These are phyloP conservation scores for Ypsolopha scabrella DNA, from an alignment of 2,888 invertebrate species.

Conservation along the genomic window DNA sequence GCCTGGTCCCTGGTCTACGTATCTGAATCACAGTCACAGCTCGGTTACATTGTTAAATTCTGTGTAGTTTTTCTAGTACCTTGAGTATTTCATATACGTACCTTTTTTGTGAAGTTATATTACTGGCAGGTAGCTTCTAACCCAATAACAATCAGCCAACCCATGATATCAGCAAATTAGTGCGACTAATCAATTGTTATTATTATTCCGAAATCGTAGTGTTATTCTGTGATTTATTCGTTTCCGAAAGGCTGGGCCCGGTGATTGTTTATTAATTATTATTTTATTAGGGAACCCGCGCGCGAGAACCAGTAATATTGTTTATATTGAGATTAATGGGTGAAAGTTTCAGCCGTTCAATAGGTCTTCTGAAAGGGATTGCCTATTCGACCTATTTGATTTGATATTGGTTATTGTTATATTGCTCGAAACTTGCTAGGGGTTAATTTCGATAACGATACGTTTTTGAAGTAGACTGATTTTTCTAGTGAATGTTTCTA, in stretches of 20 bases:
- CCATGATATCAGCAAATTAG: neutral
- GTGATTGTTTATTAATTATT: conserved; percentile 36
- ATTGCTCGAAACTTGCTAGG: too few species aligned
- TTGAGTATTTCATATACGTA: too few species aligned
- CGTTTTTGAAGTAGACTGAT: too few species aligned
- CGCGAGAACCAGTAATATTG: conserved; percentile 20
- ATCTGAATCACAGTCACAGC: too few species aligned
- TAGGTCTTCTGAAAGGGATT: neutral
- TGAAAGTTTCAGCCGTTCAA: neutral
- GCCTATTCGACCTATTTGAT: too few species aligned
- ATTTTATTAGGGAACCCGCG: conserved; percentile 23
- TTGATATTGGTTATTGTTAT: too few species aligned
- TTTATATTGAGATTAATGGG: conserved; percentile 25
- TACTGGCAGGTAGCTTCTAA: neutral
- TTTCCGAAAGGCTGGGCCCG: conserved; percentile 19
- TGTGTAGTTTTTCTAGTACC: too few species aligned
- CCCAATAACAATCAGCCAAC: neutral
- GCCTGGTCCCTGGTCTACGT: too few species aligned
- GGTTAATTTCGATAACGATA: too few species aligned
- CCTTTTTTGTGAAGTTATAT: neutral
- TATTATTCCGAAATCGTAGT: conserved; percentile 17
- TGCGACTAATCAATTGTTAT: conserved; percentile 11
- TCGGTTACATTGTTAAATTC: too few species aligned
- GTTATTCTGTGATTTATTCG: conserved; percentile 28
- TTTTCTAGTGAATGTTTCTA: too few species aligned